A percentile compares a stretch with the other conserved stretches of the same genome.
These are phyloP conservation scores for Corythornis madagascariensis DNA, from an alignment of 2,113 vertebrate genomes.

Conservation along the genomic window DNA sequence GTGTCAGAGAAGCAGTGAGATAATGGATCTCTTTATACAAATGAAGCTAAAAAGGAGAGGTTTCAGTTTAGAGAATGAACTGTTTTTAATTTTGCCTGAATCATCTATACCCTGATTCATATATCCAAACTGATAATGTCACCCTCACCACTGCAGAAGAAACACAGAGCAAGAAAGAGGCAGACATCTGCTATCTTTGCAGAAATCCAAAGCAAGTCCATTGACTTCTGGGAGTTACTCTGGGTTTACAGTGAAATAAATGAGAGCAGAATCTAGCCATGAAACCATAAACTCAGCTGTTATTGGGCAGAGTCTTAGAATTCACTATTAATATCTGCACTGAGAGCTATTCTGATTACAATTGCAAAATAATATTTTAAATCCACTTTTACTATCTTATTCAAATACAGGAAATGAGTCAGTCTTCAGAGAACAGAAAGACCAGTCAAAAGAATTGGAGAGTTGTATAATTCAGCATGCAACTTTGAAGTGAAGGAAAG, in stretches of 20 bases:
- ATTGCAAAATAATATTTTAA: constrained; percentile 68
- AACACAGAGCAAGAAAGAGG: constrained; percentile 8
- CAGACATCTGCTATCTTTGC: background rate
- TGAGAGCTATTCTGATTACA: constrained; percentile 68
- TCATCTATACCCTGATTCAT: background rate
- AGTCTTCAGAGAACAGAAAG: constrained; percentile 57
- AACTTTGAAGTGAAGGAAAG: constrained; percentile 46
- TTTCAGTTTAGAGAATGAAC: background rate
- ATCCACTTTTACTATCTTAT: constrained; percentile 69
- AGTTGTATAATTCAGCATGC: constrained; percentile 39
- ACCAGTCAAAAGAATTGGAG: constrained; percentile 42
- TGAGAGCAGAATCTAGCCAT: constrained; percentile 31
- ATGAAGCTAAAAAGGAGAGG: background rate
- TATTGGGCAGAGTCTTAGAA: constrained; percentile 42
- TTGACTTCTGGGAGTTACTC: constrained; percentile 8
- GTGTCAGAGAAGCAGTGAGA: background rate
- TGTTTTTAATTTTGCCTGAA: constrained; percentile 15
- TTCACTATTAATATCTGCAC: constrained; percentile 67
- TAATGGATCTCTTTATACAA: background rate
- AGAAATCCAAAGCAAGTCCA: constrained; percentile 3
- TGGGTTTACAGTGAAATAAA: constrained; percentile 23
- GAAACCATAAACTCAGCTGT: constrained; percentile 58
- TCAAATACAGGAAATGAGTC: constrained; percentile 73
- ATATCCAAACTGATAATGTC: background rate
- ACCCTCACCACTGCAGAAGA: background rate